Conservation (phyloP, 2,113 vertebrate species). For the Xyrauchen texanus region DNA sequence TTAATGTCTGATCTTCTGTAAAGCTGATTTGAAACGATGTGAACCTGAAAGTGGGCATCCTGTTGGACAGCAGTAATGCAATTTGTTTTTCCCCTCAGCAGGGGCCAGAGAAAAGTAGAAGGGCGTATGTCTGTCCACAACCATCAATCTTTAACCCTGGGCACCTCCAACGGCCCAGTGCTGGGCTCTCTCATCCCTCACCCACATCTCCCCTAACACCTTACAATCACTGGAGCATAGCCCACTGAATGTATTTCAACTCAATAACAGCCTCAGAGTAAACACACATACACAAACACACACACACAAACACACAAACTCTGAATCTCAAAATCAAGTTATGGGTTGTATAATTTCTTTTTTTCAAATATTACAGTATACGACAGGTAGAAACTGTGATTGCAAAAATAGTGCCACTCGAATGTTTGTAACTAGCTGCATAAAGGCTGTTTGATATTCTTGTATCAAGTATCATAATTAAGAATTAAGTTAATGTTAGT, state of each 20-base stretch:
- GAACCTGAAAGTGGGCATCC: conserved; percentile 8
- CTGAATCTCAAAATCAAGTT: not conserved
- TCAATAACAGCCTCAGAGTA: conserved; percentile 44
- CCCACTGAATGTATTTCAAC: not conserved
- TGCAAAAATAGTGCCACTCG: too few species aligned
- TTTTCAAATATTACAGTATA: not conserved
- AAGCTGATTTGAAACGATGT: too few species aligned
- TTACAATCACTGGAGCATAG: conserved; percentile 42
- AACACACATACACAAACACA: conserved; percentile 39
- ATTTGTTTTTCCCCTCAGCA: conserved; percentile 8
- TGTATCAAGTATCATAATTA: too few species aligned
- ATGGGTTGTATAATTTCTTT: not conserved
- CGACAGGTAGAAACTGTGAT: too few species aligned
- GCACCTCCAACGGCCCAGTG: conserved; percentile 30
- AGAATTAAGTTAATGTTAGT: too few species aligned
- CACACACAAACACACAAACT: not conserved
- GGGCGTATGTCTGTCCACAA: conserved; percentile 44
- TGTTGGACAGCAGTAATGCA: conserved; percentile 16
- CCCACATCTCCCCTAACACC: conserved; percentile 42
- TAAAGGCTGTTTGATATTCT: too few species aligned
- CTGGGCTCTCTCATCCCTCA: conserved; percentile 39
- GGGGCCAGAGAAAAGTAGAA: conserved; percentile 36
- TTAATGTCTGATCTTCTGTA: too few species aligned
- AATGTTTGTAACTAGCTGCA: too few species aligned
- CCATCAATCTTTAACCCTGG: conserved; percentile 50